Evolutionary conservation across 2,113 vertebrate genomes (phyloP).

Genomic region (Xyrauchen texanus): DNA sequence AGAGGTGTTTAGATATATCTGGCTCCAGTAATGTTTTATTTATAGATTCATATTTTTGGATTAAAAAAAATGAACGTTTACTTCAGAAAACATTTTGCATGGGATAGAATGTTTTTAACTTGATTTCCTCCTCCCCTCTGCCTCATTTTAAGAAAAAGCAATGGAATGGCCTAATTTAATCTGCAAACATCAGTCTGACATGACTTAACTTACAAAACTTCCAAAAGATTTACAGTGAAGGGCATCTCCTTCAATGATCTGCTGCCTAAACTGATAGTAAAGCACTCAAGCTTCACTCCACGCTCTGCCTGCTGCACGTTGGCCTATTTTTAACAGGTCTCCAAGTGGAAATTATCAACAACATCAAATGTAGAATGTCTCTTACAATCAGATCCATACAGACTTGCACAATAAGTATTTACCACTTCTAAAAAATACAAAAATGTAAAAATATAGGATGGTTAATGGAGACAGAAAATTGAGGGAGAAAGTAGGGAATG

Average conservation of each 20-base stretch:
- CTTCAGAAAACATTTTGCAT: slow-evolving; percentile 39
- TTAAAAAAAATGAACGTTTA: slow-evolving; percentile 21
- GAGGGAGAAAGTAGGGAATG: too few species aligned
- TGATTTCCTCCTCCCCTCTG: background rate
- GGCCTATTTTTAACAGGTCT: slow-evolving; percentile 9
- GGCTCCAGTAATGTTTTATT: slow-evolving; percentile 58
- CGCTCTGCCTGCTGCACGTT: background rate
- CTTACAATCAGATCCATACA: background rate
- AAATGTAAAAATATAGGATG: background rate
- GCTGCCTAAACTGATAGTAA: slow-evolving; percentile 9
- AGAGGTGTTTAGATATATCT: slow-evolving; percentile 36
- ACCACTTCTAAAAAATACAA: background rate
- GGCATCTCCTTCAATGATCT: slow-evolving; percentile 31
- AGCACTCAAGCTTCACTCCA: background rate
- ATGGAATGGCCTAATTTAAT: slow-evolving; percentile 33
- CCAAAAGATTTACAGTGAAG: slow-evolving; percentile 7
- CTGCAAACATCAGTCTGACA: slow-evolving; percentile 2
- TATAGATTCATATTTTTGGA: slow-evolving; percentile 56
- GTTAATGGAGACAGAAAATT: too few species aligned
- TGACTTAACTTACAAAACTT: slow-evolving; percentile 11
- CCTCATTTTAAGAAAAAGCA: background rate
- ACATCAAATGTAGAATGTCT: background rate
- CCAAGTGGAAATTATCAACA: slow-evolving; percentile 5
- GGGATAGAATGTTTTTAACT: slow-evolving; percentile 3
- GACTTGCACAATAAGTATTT: background rate